Evolutionary conservation across 2,113 vertebrate species (phyloP), one percentile per base, ranked within the genome.

Genomic region (Austrofundulus limnaeus): DNA sequence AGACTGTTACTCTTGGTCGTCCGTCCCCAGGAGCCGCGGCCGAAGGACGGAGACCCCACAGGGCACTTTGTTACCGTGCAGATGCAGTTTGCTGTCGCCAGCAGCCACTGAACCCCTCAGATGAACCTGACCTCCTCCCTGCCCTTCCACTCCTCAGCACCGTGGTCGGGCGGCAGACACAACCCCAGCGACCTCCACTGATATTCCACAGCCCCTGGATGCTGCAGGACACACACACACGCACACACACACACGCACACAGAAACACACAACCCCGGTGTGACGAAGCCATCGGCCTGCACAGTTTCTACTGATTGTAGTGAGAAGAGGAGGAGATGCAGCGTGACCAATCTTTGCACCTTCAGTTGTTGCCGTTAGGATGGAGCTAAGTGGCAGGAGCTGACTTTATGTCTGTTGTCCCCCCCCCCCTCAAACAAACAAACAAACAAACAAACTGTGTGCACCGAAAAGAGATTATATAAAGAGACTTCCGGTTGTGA

Each of bases 1-100:
- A 86, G 89, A 90, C 88, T 91, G 87, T 92, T 92, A 92, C 90
- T 85, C 70, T 75, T 79, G 85, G 87, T 77, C 54, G 77, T 77
- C 60, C 42, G 74, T 54, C 66, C 60, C 66, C 61, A 50, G 75
- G 82, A 74, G 74, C 68, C 20, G 77, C 85, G 70, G 69, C 81
- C 80, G 25, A 67, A 84, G 81, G 70, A 86, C 75, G 77, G 75
- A 34, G 56, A 85, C 70, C 84, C 83, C 85, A 81, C 85, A 70
- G 80, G 77, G 87, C 89, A 91, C 89, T 90, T 88, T 87, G 89
- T 89, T 80, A 61, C 56, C 39, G 85, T 87, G 83, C 83, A 87
- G 84, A 88, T 85, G 85, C 89, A 89, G 88, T 88, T n/a, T 77
- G 85, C 84, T 83, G 87, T 84, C 67, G 78, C 78, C 87, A 85